Percentiles rank a stretch among this genome's conserved stretches.
phyloP scores from a whole-genome alignment of 2,888 invertebrate species.

The Tachystola acroxantha region DNA sequence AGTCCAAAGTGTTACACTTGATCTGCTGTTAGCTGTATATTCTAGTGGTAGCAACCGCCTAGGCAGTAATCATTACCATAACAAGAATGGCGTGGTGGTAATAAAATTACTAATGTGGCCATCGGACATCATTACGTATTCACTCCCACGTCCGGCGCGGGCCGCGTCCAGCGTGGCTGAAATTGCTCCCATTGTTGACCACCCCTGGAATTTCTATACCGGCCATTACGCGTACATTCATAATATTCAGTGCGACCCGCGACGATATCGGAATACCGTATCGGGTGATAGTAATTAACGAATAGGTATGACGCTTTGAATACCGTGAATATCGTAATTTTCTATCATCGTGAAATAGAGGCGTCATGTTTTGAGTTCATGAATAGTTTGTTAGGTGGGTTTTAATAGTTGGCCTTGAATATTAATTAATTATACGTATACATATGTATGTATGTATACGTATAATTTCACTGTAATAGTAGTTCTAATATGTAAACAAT shows the following conservation, averaged over 20 bases:
- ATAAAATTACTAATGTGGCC: slow-evolving; percentile 61
- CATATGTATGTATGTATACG: no score
- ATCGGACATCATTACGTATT: slow-evolving; percentile 59
- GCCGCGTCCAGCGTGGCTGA: slow-evolving; percentile 25
- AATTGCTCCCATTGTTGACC: slow-evolving; percentile 33
- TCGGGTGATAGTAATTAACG: slow-evolving; percentile 18
- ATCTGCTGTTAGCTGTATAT: no score
- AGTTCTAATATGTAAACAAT: no score
- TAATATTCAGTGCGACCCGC: slow-evolving; percentile 8
- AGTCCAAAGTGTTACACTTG: no score
- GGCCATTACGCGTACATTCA: slow-evolving; percentile 8
- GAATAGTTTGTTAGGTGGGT: no score
- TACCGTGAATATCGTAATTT: not conserved
- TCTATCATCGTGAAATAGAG: no score
- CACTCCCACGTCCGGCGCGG: slow-evolving; percentile 48
- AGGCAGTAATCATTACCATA: slow-evolving; percentile 48
- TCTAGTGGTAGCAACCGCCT: slow-evolving; percentile 23
- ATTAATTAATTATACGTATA: no score
- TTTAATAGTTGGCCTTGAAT: no score
- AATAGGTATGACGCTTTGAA: not conserved
- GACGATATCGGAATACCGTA: slow-evolving; percentile 18
- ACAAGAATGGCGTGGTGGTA: slow-evolving; percentile 47
- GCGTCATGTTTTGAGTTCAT: no score
- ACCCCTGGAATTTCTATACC: slow-evolving; percentile 16
- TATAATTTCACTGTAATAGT: no score